Base-by-base conservation (phyloP, 2,888 invertebrate species). In the Ophraella communa region DNA sequence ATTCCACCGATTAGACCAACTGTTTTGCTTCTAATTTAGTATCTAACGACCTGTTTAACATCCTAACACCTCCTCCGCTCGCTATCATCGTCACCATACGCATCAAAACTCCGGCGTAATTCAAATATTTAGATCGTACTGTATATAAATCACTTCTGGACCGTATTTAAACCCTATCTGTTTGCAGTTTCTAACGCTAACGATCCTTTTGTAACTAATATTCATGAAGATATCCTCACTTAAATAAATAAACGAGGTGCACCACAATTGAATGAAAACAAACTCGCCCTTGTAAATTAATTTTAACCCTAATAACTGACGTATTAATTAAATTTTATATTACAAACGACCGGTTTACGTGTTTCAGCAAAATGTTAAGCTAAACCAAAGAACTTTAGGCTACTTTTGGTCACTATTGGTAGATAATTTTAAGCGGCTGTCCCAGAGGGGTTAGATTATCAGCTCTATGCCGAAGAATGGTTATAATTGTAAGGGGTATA, bases 241-340 rank as follows among this genome's bases (percentile, higher is more conserved):
- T 14, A 27, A 27, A 51, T 51, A 51, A 51, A 51, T 51, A 51
- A 51, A 51, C 49, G 27, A 51, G 49, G 24, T 51, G 24, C 10
- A 27, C 27, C 49, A 27, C 49, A 51, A 51, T 51, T 51, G 27
- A 51, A 51, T 27, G 27, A 51, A 51, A 51, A 51, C 49, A 27
- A 27, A 17, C 23, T 23, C 8, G 10, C 7, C 14, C 24, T 24
- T 51, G 49, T 14, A 14, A 35, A 24, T 24, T 14, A 23, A 27
- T 51, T 51, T 17, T 24, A 51, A n/a, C 1, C n/a, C 17, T 17
- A 2, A 51, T 23, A 21, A 23, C 10, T n/a, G 4, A n/a, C 27
- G 17, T 27, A 27, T 17, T 27, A 51, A 51, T 14, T 51, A 14
- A 27, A 11, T 24, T 21, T 24, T n/a, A n/a, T n/a, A n/a, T n/a